Evolutionary conservation across 2,888 invertebrate genomes (phyloP), one percentile per base, ranked within the genome.

Genomic region (Seira sanloemensis): DNA sequence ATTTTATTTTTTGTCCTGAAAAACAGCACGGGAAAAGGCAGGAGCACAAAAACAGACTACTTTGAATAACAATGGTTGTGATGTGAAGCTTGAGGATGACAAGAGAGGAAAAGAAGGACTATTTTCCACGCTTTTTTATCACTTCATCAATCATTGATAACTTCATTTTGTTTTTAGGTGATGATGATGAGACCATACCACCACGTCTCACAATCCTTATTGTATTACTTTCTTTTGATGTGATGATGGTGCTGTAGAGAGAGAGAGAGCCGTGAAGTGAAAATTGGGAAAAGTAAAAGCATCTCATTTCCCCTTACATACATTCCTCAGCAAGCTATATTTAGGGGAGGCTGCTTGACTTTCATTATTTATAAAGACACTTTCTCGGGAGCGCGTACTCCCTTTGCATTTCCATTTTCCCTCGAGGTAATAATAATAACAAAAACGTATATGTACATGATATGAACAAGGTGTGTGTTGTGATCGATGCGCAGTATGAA

Each of bases 111-210:
- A 37, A 37, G 37, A 37, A 37, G 4, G 37, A 37, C 37, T 37
- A 37, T 37, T 37, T 37, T 37, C 37, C 12, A 24, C 67, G 24
- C 23, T 26, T 25, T 27, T 26, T 68, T 46, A 71, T 21, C 37
- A 46, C 9, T 37, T 21, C 71, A 71, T 71, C 71, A 71, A 71
- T 71, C 71, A 71, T 46, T 71, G 71, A 71, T 37, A 71, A 46
- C 71, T 71, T 71, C 18, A 71, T 71, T 71, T 71, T 16, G 26
- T 25, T 24, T 24, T 67, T 24, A 24, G 23, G 23, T 23, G 19
- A 66, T 24, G 37, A 37, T 37, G 37, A 37, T 37, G 37, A 37
- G 37, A 37, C 37, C 5, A 7, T 37, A 37, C 37, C 37, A 37
- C 37, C 37, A 37, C 37, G 37, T 37, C 37, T 37, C 37, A 37